Base-by-base conservation (phyloP, 37 sponge, comb jelly and placozoan genomes). In the Amphimedon queenslandica region DNA sequence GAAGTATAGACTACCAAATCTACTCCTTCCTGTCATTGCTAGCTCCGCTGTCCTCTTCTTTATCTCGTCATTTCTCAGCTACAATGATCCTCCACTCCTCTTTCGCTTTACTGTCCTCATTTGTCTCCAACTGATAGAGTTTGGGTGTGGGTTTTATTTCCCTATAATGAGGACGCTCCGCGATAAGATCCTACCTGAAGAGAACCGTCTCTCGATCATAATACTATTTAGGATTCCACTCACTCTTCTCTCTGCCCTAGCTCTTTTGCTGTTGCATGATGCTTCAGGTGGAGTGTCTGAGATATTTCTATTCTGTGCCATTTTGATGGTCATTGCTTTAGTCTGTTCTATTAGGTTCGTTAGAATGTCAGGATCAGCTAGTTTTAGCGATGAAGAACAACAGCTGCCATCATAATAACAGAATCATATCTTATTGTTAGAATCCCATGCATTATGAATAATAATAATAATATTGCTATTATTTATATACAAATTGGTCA, bases 211-310 rank as follows among this genome's bases (percentile, higher is more conserved):
- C 60, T 83, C 81, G 43, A 74, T 87, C 23, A 70, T 80, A 0
- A 92, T 82, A 77, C 73, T 78, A 79, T 92, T 92, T 55, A 38
- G 93, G 11, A 79, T 92, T 33, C 93, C 93, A 4, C 84, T 92
- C n/a, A 92, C 88, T 8, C 28, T 83, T 8, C 40, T 87, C 4
- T 87, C 88, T 23, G 77, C 76, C n/a, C 37, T 82, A 10, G 83
- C 84, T 4, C 68, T 92, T 0, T 70, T 92, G 34, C 55, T 71
- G 33, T 69, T 86, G 21, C 83, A 87, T 36, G 84, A 79, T 33
- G 35, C 79, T 23, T 66, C 78, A 0, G 78, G 85, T 21, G 88
- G 88, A 23, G 47, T 79, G 0, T 68, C 83, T 0, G 78, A 79
- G 63, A 83, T 92, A 36, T 77, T 92, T 35, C 0, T 80, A 23